A percentile compares a stretch with the other conserved stretches of the same genome.
Evolutionary conservation across 2,113 vertebrate genomes (phyloP).

Genomic region (Trematomus loennbergii): DNA sequence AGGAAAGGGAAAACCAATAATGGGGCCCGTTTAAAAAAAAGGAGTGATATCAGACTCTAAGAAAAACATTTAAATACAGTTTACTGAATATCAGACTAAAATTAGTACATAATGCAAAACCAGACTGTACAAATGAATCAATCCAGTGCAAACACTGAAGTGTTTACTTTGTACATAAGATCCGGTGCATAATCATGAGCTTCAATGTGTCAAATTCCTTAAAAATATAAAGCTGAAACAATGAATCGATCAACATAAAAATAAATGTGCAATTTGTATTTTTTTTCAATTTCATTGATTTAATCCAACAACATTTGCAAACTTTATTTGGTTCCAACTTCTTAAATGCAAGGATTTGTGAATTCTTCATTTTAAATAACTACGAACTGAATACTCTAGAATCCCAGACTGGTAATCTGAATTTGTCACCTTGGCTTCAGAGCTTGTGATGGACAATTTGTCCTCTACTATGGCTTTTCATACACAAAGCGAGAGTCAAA

Average conservation of each 20-base stretch:
- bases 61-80: not conserved
- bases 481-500: no score
- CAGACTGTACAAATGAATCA: not conserved
- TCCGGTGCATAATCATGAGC: not conserved
- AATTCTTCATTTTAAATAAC: not conserved
- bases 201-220: not conserved
- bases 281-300: not conserved
- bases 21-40: no score
- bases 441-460: no score
- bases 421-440: no score
- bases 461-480: no score
- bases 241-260: not conserved
- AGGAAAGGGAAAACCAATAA: no score
- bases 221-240: not conserved
- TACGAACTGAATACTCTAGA: not conserved
- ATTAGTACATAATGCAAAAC: not conserved
- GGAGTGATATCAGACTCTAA: no score
- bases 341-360: not conserved
- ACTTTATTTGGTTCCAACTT: not conserved
- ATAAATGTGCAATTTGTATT: not conserved
- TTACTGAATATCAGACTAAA: not conserved
- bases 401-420: not conserved
- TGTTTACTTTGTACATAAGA: not conserved
- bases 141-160: not conserved
- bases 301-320: not conserved